Evolutionary conservation across 2,888 invertebrate genomes (phyloP), one percentile per base, ranked within the genome.

Genomic region (Elmis aenea): DNA sequence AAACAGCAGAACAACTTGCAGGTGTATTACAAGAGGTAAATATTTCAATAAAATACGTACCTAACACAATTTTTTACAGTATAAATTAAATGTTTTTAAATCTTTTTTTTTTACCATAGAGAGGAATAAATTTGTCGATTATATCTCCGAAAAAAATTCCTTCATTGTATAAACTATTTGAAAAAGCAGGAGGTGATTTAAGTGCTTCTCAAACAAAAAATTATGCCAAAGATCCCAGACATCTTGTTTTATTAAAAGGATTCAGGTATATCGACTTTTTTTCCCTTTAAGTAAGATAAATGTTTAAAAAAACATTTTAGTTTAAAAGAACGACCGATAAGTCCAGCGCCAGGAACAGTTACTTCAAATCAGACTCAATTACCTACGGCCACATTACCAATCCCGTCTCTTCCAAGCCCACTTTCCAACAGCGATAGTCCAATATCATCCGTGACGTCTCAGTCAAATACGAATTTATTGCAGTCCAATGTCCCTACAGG

Each of bases 131-230:
- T 60, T 70, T 95, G 25, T 94, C 94, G 0, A 80, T 95, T 18
- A 79, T 93, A 33, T 87, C 91, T 0, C 92, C 95, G 0, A 74
- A 93, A 27, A 90, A 92, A 63, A 83, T 93, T 50, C 85, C 92
- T 1, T 80, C 85, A 0, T 67, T 95, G 2, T 85, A 85, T 51
- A 85, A 89, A 57, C 68, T 95, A 3, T 95, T 87, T 68, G 92
- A 94, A 63, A 89, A 87, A 62, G 87, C 90, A 2, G 91, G 91
- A 5, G 90, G 91, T 0, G 92, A 92, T 64, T 70, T 88, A 31
- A 78, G 75, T 28, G 75, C 82, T 0, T 81, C 85, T 0, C 83
- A 84, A 52, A 84, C 83, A 8, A 87, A 94, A 64, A 93, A 93
- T 64, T 95, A 91, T 62, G 90, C 93, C 0, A 88, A 91, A 67